These are phyloP conservation scores for Drosophila littoralis DNA, from an alignment of 1,140 invertebrate genomes.

Conservation along the genomic window DNA sequence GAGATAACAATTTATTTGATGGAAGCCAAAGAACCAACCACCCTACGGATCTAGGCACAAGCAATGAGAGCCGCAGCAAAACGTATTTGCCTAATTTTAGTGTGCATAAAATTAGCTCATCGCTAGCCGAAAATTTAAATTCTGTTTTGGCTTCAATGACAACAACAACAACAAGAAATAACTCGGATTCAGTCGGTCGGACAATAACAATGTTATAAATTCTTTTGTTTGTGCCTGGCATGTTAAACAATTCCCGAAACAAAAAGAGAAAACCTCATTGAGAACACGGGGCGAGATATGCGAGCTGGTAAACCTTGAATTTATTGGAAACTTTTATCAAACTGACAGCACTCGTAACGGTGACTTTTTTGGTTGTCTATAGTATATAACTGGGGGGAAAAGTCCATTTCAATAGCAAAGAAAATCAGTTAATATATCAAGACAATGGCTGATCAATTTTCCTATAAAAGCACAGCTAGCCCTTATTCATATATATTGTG, in stretches of 20 bases:
- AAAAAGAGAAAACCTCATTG: slow-evolving; percentile 52
- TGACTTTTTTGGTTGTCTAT: slow-evolving; percentile 3
- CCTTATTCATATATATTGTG: not conserved
- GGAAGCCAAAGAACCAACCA: not conserved
- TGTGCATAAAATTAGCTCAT: slow-evolving; percentile 80
- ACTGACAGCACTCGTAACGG: slow-evolving; percentile 39
- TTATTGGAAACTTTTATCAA: slow-evolving; percentile 41
- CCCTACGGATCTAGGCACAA: slow-evolving; percentile 13
- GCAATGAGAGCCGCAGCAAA: slow-evolving; percentile 60
- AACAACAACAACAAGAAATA: slow-evolving; percentile 45
- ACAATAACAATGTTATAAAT: slow-evolving; percentile 73
- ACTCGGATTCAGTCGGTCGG: slow-evolving; percentile 36
- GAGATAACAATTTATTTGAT: slow-evolving; percentile 56
- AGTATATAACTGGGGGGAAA: slow-evolving; percentile 20
- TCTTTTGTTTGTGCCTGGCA: slow-evolving; percentile 76
- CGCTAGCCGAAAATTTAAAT: slow-evolving; percentile 72
- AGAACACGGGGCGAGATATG: slow-evolving; percentile 39
- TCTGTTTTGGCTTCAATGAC: slow-evolving; percentile 56
- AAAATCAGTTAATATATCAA: slow-evolving; percentile 12
- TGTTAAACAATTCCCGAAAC: slow-evolving; percentile 71
- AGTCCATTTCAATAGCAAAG: slow-evolving; percentile 13
- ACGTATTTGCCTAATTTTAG: slow-evolving; percentile 53
- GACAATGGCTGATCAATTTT: slow-evolving; percentile 13
- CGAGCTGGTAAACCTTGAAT: slow-evolving; percentile 31
- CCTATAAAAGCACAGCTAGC: not conserved